Evolutionary conservation across 2,888 invertebrate species (phyloP).

Genomic region (Cylloceria caligata): DNA sequence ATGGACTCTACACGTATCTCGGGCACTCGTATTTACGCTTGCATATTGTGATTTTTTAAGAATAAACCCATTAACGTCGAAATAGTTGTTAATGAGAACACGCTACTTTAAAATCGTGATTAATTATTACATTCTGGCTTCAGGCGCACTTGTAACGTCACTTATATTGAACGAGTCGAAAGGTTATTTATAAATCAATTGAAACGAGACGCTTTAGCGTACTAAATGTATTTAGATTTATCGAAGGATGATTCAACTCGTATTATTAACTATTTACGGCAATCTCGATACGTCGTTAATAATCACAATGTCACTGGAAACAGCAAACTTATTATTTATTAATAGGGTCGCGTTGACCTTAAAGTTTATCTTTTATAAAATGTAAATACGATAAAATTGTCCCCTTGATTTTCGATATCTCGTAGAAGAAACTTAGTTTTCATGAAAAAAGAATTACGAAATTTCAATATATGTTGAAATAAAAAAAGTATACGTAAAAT

Average conservation of each 20-base stretch:
- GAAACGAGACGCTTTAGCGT: neutral
- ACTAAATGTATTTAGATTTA: neutral
- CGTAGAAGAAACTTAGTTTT: too few species aligned
- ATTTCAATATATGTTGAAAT: too few species aligned
- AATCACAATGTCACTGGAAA: neutral
- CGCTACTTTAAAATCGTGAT: neutral
- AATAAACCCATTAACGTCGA: neutral
- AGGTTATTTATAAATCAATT: neutral
- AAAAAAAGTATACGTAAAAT: too few species aligned
- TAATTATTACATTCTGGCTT: neutral
- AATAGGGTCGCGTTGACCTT: neutral
- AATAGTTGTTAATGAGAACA: neutral
- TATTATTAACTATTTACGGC: neutral
- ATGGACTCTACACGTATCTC: slow-evolving; percentile 20
- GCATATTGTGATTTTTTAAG: slow-evolving; percentile 30
- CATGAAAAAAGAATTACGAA: too few species aligned
- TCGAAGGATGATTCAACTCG: neutral
- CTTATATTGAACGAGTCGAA: neutral
- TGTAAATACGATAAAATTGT: too few species aligned
- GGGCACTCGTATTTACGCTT: slow-evolving; percentile 22
- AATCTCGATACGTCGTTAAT: neutral
- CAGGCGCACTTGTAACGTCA: neutral
- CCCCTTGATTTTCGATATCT: too few species aligned
- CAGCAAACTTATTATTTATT: neutral
- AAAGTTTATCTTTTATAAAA: neutral